Evolutionary conservation across 2,113 vertebrate species (phyloP), one percentile per base, ranked within the genome.

Genomic region (Coracopsis vasa): DNA sequence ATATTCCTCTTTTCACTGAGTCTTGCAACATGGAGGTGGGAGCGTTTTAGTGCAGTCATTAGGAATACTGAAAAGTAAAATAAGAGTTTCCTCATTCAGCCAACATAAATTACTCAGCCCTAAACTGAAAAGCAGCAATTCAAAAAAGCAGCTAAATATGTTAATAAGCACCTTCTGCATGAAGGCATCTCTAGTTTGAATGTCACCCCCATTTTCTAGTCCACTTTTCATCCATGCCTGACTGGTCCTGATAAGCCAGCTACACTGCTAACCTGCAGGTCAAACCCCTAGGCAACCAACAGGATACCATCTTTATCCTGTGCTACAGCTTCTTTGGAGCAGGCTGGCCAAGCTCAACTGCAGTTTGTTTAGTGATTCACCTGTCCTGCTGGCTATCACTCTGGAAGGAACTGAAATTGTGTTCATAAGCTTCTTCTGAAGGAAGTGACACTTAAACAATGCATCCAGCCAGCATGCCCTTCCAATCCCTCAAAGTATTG

Each of bases 381-480:
- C 39, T 77, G 62, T 44, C 3, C 1, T 14, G 21, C 33, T 48
- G 83, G 37, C 29, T 73, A 19, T n/a, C 13, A 7, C 51, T 45
- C 69, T 41, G 28, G 20, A 60, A 50, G 17, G 65, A 66, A 48
- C 2, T 82, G 33, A 56, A 81, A 61, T 77, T 28, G 29, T 64
- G 23, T 53, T 61, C 25, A 8, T n/a, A 29, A 27, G 27, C 54
- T 24, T 80, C 27, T 13, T n/a, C 29, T 47, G 48, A 66, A 71
- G n/a, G 31, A 20, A 72, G 18, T 9, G 45, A 54, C 35, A 27
- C 15, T 58, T 27, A 27, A 51, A 75, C 29, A 9, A 27, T 6
- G 28, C 1, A 2, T 11, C 23, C 37, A 86, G 37, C 18, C 42
- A 48, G 10, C 0, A 1, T 11, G 15, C 4, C 25, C 45, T 83